Evolutionary conservation across 2,888 invertebrate genomes (phyloP).

Genomic region (Drosophila tanythrix): DNA sequence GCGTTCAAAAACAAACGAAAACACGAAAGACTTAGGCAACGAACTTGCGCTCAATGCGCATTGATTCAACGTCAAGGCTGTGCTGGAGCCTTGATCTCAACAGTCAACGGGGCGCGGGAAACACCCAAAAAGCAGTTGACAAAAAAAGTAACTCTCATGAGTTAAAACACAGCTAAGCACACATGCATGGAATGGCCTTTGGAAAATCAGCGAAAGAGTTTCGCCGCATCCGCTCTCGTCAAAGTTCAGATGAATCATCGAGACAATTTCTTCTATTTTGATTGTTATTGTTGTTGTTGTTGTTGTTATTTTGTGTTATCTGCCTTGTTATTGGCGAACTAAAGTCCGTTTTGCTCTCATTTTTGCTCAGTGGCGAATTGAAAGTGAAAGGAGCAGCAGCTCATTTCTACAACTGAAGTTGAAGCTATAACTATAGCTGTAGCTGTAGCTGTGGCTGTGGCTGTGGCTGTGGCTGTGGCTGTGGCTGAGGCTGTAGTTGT

Average conservation of each 20-base stretch:
- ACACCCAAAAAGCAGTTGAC: conserved; percentile 59
- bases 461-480: not conserved
- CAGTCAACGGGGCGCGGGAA: conserved; percentile 53
- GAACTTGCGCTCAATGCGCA: conserved; percentile 59
- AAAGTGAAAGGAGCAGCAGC: conserved; percentile 79
- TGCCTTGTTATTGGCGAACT: conserved; percentile 56
- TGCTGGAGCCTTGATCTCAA: conserved; percentile 73
- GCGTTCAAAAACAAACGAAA: conserved; percentile 35
- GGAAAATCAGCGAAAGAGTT: conserved; percentile 60
- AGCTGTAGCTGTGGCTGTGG: conserved; percentile 3
- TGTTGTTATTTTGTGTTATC: conserved; percentile 31
- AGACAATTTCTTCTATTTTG: conserved; percentile 69
- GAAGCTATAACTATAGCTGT: conserved; percentile 24
- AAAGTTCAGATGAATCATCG: conserved; percentile 63
- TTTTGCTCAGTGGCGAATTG: conserved; percentile 63
- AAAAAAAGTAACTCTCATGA: conserved; percentile 40
- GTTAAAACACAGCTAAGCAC: conserved; percentile 12
- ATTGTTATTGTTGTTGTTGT: conserved; percentile 38
- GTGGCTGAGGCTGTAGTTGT: conserved; percentile 21
- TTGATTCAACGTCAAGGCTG: conserved; percentile 77
- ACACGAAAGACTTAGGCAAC: conserved; percentile 64
- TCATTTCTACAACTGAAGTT: conserved; percentile 64
- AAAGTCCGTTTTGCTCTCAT: conserved; percentile 78
- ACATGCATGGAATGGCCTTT: conserved; percentile 62
- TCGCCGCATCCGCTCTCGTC: conserved; percentile 54